These are phyloP conservation scores for Salpingus planirostris DNA, from an alignment of 2,888 invertebrate species.

Conservation along the genomic window DNA sequence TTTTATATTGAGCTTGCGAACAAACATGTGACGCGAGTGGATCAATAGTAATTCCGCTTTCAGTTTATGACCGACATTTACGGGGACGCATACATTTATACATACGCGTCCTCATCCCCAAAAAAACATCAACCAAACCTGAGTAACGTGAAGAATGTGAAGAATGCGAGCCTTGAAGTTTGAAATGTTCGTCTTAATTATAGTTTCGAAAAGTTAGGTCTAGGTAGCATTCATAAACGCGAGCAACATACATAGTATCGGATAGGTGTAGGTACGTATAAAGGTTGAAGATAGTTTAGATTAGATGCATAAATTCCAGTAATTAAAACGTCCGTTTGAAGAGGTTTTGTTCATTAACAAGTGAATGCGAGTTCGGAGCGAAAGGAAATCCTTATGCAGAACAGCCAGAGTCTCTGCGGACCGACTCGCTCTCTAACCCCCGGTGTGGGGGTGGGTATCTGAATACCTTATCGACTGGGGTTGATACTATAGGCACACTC, in stretches of 20 bases:
- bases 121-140: too few species aligned
- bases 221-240: constrained; percentile 15
- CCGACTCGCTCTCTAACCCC: constrained; percentile 1
- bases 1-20: too few species aligned
- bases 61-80: too few species aligned
- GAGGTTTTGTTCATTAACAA: constrained; percentile 24
- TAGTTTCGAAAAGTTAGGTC: constrained; percentile 3
- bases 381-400: constrained; percentile 13
- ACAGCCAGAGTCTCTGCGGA: not conserved
- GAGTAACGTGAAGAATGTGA: too few species aligned
- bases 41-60: too few species aligned
- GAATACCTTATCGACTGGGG: constrained; percentile 15
- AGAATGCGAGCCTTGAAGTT: too few species aligned
- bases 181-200: too few species aligned
- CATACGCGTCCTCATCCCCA: too few species aligned
- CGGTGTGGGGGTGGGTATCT: constrained; percentile 10
- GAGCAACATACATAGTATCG: constrained; percentile 11
- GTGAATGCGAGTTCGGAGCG: constrained; percentile 16
- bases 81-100: too few species aligned
- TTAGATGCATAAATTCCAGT: constrained; percentile 23
- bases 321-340: constrained; percentile 23
- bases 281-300: constrained; percentile 21
- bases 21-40: too few species aligned
- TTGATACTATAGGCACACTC: constrained; percentile 12
- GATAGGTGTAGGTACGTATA: constrained; percentile 15